Evolutionary conservation across 1,140 invertebrate genomes (phyloP), one percentile per base, ranked within the genome.

Genomic region (Drosophila pectinifera): DNA sequence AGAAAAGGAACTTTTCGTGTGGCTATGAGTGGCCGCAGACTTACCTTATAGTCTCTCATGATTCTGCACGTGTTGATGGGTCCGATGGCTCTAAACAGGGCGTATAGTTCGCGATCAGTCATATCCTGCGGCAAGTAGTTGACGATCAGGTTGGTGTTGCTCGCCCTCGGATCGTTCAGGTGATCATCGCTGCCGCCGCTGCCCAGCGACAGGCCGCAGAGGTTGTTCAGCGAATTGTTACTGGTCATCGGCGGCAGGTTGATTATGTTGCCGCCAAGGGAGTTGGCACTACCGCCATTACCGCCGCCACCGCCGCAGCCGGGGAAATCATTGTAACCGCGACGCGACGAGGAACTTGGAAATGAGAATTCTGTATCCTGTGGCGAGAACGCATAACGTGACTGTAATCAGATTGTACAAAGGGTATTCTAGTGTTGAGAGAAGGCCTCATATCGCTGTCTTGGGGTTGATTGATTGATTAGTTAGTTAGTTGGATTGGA

Each of bases 51-150:
- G 84, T 98, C 97, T 91, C 97, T 96, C 95, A 99, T 98, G 79
- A 99, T 97, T 79, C 97, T 95, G 90, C 97, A 97, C 67, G 95
- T 97, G 90, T 98, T 97, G 34, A 99, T 95, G 8, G 96, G 95
- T 53, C 97, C 97, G 77, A 98, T 96, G 18, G 95, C 96, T 55
- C 95, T 95, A 92, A 99, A 99, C 93, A 99, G 95, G 64, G 95
- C 95, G 88, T 96, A 96, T 28, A 99, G 94, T 83, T 98, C 97
- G 83, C 97, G 96, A 92, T 98, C 98, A 2, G 96, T 97, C 93
- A 98, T 96, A 68, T 95, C 96, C 92, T 99, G 98, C 24, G 98
- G 98, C 64, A 99, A 94, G 92, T 99, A 99, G 93, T 99, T 99
- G 80, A 99, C 96, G 72, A 99, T 99, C 63, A 99, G 94, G 93